Base-by-base conservation (phyloP, 2,888 invertebrate species). In the Xestia c-nigrum region DNA sequence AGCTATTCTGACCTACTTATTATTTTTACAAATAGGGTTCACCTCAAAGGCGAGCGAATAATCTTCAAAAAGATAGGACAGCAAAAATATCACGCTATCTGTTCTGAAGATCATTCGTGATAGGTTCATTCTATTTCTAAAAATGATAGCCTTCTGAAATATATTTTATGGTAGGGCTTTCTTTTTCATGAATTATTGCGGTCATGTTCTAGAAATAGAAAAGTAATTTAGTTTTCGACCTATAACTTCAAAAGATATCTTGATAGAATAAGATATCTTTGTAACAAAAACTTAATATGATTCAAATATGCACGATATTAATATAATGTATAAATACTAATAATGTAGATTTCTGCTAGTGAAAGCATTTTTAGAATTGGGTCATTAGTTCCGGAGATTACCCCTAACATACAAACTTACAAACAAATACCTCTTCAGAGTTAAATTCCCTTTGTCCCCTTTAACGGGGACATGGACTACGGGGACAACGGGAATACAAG, bases 61-160 rank as follows among this genome's bases (percentile, higher is more conserved):
- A 40, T 9, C 6, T 12, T 16, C 21, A 40, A n/a, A 40, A 63
- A 63, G 40, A 40, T 40, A 40, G 40, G 21, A 21, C 12, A 14
- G 40, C 6, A 12, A 21, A 12, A 40, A 31, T 21, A 31, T 21
- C 40, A 46, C 57, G 38, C 5, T 52, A 63, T 68, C 46, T 65
- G 6, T 68, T 64, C 21, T 59, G n/a, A 52, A 67, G 16, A 52
- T 78, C n/a, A 24, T 72, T 16, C 19, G 50, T 50, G 31, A 61
- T 50, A 47, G 4, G n/a, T 14, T 19, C 71, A n/a, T 72, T 78
- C 83, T 55, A 72, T 64, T 83, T 7, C 57, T 57, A 5, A 16
- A n/a, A 47, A 40, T 55, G 31, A 59, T 52, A 16, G 59, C 50
- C 40, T 59, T 43, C 6, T 59, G 40, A 57, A 50, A 43, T 59